phyloP scores from a whole-genome alignment of 2,113 vertebrate genomes.

The Cynopterus brachyotis region DNA sequence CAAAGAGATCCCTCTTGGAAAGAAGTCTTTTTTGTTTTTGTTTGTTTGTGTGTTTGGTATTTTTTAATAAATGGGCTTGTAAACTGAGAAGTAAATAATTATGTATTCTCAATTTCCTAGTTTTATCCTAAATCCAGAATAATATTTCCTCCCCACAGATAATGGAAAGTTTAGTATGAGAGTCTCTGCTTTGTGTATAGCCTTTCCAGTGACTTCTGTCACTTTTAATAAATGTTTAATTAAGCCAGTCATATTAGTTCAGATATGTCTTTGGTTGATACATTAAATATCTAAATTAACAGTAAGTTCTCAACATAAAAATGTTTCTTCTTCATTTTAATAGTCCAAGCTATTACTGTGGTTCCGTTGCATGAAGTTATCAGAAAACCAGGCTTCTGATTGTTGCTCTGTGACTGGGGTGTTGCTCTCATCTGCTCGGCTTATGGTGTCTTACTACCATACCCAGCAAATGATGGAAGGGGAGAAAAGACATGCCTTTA shows the following conservation, averaged over 20 bases:
- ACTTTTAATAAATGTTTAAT: conserved; percentile 5
- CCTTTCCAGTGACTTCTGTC: background rate
- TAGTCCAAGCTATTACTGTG: background rate
- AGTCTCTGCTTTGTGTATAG: background rate
- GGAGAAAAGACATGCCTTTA: background rate
- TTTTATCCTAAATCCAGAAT: background rate
- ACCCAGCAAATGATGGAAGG: background rate
- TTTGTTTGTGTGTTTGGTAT: too few species aligned
- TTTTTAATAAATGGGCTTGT: background rate
- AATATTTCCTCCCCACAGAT: background rate
- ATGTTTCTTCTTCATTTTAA: background rate
- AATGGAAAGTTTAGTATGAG: background rate
- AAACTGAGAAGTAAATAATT: background rate
- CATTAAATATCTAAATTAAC: background rate
- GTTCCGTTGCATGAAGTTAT: background rate
- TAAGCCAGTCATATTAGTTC: background rate
- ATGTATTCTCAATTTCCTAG: background rate
- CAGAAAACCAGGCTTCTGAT: background rate
- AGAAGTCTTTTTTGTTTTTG: background rate
- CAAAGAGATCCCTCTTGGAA: background rate
- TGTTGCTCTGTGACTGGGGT: background rate
- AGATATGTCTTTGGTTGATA: background rate
- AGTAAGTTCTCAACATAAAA: background rate
- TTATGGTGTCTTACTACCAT: background rate
- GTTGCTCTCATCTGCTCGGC: background rate